A percentile compares a stretch with the other conserved stretches of the same genome.
phyloP scores from a whole-genome alignment of 1,140 invertebrate genomes.

The Parapsyche elsis region DNA sequence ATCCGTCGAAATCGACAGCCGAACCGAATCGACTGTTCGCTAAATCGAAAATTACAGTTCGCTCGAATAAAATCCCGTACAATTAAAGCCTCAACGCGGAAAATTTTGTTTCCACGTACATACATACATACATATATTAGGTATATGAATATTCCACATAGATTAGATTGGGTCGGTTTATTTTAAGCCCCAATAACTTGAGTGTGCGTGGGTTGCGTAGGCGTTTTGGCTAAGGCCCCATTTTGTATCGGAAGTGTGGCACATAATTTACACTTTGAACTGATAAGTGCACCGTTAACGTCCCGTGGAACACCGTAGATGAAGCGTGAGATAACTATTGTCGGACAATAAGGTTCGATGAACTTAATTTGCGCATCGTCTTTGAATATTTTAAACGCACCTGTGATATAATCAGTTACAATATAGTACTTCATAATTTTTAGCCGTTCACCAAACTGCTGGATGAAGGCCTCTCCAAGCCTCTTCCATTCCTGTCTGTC shows the following conservation, averaged over 20 bases:
- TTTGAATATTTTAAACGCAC: not conserved
- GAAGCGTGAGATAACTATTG: constrained; percentile 43
- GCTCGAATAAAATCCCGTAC: too few relatives aligned
- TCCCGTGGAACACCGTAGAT: constrained; percentile 35
- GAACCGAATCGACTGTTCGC: too few relatives aligned
- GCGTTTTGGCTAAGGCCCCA: not conserved
- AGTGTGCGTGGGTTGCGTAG: not conserved
- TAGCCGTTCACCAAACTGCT: too few relatives aligned
- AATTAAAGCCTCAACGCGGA: too few relatives aligned
- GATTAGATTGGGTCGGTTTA: not conserved
- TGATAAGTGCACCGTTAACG: constrained; percentile 53
- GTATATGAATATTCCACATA: too few relatives aligned
- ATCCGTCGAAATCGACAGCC: too few relatives aligned
- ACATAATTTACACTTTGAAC: constrained; percentile 47
- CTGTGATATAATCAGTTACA: not conserved
- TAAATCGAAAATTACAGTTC: too few relatives aligned
- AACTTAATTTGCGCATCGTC: not conserved
- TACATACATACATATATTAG: too few relatives aligned
- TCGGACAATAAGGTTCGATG: not conserved
- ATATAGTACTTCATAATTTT: too few relatives aligned
- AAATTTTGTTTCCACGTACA: too few relatives aligned
- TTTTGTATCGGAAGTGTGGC: constrained; percentile 13
- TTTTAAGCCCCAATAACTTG: constrained; percentile 1
- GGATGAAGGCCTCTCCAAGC: too few relatives aligned
- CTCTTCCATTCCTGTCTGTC: too few relatives aligned